Evolutionary conservation across 2,888 invertebrate genomes (phyloP).

Genomic region (Pardosa pseudoannulata): DNA sequence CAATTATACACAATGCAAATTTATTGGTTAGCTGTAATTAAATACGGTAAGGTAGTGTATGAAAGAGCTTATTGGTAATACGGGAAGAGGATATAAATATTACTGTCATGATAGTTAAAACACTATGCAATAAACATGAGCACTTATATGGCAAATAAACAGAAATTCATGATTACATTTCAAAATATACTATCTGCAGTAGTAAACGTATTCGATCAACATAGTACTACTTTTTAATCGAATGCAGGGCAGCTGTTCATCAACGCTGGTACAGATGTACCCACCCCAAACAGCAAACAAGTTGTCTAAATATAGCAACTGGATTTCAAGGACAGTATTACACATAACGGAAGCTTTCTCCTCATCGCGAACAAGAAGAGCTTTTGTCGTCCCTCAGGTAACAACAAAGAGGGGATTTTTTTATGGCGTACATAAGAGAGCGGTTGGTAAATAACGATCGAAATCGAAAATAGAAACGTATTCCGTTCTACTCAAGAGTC

Average conservation of each 20-base stretch:
- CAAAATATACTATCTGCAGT: no score
- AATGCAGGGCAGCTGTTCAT: not conserved
- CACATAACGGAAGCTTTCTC: not conserved
- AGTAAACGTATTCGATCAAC: no score
- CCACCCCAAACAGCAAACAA: not conserved
- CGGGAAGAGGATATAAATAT: no score
- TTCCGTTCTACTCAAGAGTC: no score
- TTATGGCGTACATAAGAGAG: not conserved
- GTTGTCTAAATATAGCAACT: not conserved
- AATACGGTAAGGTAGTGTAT: no score
- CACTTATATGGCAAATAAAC: no score
- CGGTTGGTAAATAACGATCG: not conserved
- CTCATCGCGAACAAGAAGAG: not conserved
- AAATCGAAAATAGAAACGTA: not conserved
- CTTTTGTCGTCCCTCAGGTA: not conserved
- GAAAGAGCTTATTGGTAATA: no score
- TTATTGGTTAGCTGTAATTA: no score
- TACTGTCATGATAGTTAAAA: no score
- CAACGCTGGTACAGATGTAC: not conserved
- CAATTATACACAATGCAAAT: no score
- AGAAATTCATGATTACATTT: no score
- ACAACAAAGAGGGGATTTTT: not conserved
- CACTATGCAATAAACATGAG: no score
- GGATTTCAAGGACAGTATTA: not conserved
- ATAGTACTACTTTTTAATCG: not conserved